A percentile compares a stretch with the other conserved stretches of the same genome.
These are phyloP conservation scores for Agraylea sexmaculata DNA, from an alignment of 1,140 invertebrate genomes.

Conservation along the genomic window DNA sequence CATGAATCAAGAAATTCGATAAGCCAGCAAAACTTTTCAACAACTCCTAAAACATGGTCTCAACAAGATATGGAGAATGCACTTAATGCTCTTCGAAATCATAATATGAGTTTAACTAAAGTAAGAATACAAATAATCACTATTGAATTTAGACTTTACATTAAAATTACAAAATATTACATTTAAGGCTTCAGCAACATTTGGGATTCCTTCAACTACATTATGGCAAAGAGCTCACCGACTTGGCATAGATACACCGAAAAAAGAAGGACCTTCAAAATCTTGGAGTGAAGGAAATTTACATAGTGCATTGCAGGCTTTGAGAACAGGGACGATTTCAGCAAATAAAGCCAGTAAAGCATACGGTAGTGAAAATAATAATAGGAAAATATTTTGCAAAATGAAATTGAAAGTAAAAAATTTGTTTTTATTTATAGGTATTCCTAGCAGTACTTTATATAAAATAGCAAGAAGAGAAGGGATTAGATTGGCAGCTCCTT, in stretches of 20 bases:
- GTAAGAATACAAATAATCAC: conserved; percentile 25
- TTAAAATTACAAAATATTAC: background rate
- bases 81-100: conserved; percentile 68
- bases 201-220: conserved; percentile 80
- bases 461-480: conserved; percentile 82
- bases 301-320: conserved; percentile 64
- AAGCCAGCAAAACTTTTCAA: conserved; percentile 24
- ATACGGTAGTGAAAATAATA: conserved; percentile 45
- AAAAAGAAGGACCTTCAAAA: conserved; percentile 76
- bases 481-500: conserved; percentile 73
- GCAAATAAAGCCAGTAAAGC: conserved; percentile 85
- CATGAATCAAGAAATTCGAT: conserved; percentile 7
- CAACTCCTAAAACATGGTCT: conserved; percentile 69
- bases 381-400: background rate
- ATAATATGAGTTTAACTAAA: conserved; percentile 80
- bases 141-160: background rate
- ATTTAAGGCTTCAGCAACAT: conserved; percentile 55
- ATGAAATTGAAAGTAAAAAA: background rate
- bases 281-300: conserved; percentile 79
- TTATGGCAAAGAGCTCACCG: conserved; percentile 80
- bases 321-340: conserved; percentile 71
- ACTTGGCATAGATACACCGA: conserved; percentile 77
- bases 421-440: conserved; percentile 36
- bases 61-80: conserved; percentile 81
- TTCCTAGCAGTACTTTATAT: conserved; percentile 79